Percentiles rank a stretch among this genome's conserved stretches.
phyloP scores from a whole-genome alignment of 2,113 vertebrate genomes.

The Paramisgurnus dabryanus region DNA sequence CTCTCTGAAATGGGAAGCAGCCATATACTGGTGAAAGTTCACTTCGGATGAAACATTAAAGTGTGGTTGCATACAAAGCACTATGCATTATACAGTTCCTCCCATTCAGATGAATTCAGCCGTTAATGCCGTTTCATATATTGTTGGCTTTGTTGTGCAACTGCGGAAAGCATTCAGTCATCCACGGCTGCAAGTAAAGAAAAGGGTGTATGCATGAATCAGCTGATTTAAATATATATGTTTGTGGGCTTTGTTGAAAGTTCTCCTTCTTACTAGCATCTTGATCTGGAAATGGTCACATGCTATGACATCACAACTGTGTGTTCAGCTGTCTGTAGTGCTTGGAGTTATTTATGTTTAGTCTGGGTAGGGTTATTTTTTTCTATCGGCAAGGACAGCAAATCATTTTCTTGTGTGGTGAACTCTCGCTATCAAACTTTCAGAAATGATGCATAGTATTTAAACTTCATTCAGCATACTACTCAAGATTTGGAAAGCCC shows the following conservation, averaged over 20 bases:
- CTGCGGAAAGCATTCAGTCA: background rate
- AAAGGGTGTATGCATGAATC: background rate
- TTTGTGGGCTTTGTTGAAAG: background rate
- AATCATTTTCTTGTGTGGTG: no score
- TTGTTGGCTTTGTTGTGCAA: background rate
- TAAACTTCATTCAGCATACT: no score
- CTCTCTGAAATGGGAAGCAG: slow-evolving; percentile 17
- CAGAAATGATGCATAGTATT: no score
- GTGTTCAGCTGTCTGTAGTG: slow-evolving; percentile 51
- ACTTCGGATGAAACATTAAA: slow-evolving; percentile 16
- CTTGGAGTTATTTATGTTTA: background rate
- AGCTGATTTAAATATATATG: background rate
- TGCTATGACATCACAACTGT: slow-evolving; percentile 52
- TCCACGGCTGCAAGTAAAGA: background rate
- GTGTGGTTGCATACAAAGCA: background rate
- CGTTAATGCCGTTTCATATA: background rate
- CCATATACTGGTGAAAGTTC: slow-evolving; percentile 25
- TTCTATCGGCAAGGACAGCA: background rate
- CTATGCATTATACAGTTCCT: slow-evolving; percentile 20
- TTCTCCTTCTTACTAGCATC: slow-evolving; percentile 54
- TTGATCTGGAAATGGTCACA: slow-evolving; percentile 53
- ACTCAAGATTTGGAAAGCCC: no score
- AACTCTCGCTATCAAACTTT: no score
- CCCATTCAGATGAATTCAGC: slow-evolving; percentile 1
- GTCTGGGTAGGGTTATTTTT: slow-evolving; percentile 1